Evolutionary conservation across 2,113 vertebrate species (phyloP).

Genomic region (Mandrillus leucophaeus): DNA sequence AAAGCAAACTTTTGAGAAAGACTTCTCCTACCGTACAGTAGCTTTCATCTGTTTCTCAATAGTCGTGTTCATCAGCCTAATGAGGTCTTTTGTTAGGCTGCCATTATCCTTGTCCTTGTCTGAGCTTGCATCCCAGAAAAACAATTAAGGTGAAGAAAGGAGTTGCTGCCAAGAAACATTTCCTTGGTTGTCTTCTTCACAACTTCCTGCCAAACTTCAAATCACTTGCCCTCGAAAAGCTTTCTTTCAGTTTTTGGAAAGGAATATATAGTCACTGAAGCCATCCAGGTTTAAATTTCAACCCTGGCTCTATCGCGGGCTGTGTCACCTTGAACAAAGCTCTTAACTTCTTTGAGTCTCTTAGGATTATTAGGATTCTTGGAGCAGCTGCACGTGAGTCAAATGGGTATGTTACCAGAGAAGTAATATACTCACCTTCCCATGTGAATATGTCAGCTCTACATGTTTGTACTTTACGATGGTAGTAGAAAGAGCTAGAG

Average conservation of each 20-base stretch:
- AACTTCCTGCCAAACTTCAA: not conserved
- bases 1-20: not conserved
- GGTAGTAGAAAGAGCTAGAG: not conserved
- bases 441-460: not conserved
- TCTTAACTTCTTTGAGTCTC: not conserved
- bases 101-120: not conserved
- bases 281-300: not conserved
- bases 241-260: not conserved
- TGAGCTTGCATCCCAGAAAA: not conserved
- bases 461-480: not conserved
- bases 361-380: not conserved
- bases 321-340: not conserved
- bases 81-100: not conserved
- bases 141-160: not conserved
- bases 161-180: not conserved
- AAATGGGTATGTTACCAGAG: not conserved
- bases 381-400: not conserved
- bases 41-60: not conserved
- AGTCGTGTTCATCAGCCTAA: not conserved
- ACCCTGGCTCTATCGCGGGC: not conserved
- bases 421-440: not conserved
- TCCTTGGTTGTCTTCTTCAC: not conserved
- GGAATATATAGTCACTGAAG: not conserved
- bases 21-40: not conserved
- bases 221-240: not conserved